Conservation (phyloP, 2,113 vertebrate species). For the Picathartes gymnocephalus region DNA sequence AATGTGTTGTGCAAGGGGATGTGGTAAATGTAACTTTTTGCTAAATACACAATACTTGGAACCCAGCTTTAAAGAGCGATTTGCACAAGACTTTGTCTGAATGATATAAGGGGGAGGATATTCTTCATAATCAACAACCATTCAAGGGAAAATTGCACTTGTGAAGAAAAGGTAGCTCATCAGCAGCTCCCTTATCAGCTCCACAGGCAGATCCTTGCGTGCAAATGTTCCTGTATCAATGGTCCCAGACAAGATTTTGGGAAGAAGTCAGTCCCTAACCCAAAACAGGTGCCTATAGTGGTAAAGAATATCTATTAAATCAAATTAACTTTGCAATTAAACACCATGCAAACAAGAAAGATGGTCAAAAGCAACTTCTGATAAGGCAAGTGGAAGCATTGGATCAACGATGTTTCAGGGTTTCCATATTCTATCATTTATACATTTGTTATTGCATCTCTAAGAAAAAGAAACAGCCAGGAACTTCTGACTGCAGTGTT, state of each 20-base stretch:
- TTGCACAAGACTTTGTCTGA: conserved; percentile 36
- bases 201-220: neutral
- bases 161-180: conserved; percentile 46
- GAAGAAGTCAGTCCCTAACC: neutral
- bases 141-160: conserved; percentile 59
- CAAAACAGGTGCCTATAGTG: neutral
- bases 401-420: neutral
- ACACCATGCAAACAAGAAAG: neutral
- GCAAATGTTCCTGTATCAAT: neutral
- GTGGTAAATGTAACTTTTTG: conserved; percentile 21
- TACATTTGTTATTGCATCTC: neutral
- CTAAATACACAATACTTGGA: neutral
- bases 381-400: neutral
- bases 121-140: conserved; percentile 61
- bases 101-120: neutral
- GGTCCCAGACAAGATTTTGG: neutral
- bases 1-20: neutral
- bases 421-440: neutral
- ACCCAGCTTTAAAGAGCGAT: conserved; percentile 19
- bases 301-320: neutral
- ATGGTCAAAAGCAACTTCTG: neutral
- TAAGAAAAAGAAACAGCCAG: neutral
- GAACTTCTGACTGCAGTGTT: neutral
- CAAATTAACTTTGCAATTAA: neutral
- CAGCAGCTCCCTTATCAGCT: conserved; percentile 33